Evolutionary conservation across 2,888 invertebrate species (phyloP).

Genomic region (Cerastoderma edule): DNA sequence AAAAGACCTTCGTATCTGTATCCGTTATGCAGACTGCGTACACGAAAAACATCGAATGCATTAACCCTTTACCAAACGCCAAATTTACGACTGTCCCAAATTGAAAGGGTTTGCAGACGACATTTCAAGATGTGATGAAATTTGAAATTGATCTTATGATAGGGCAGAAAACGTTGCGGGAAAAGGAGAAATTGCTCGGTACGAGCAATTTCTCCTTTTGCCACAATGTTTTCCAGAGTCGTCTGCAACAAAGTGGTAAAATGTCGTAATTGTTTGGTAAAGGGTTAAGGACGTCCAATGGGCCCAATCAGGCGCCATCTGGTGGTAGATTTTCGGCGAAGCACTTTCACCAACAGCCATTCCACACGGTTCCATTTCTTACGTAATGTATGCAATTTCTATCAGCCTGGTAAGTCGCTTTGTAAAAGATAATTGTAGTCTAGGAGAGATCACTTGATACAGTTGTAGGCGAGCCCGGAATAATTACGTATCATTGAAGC

Average conservation of each 20-base stretch:
- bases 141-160: too few species aligned
- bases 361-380: neutral
- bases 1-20: conserved; percentile 23
- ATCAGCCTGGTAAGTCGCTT: conserved; percentile 48
- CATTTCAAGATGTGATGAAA: too few species aligned
- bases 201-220: too few species aligned
- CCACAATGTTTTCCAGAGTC: too few species aligned
- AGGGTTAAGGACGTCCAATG: neutral
- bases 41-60: too few species aligned
- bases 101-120: too few species aligned
- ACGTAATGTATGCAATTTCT: conserved; percentile 37
- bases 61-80: conserved; percentile 11
- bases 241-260: too few species aligned
- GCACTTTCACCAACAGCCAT: conserved; percentile 9
- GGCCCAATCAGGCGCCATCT: conserved; percentile 19
- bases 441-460: conserved; percentile 52
- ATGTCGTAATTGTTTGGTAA: too few species aligned
- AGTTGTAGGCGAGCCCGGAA: conserved; percentile 45
- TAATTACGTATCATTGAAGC: conserved; percentile 55
- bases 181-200: too few species aligned
- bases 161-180: too few species aligned
- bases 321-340: conserved; percentile 2
- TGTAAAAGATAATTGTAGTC: conserved; percentile 48
- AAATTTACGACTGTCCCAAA: too few species aligned
- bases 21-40: conserved; percentile 16